Percentiles rank a stretch among this genome's conserved stretches.
These are phyloP conservation scores for Plotosus lineatus DNA, from an alignment of 2,113 vertebrate species.

Conservation along the genomic window DNA sequence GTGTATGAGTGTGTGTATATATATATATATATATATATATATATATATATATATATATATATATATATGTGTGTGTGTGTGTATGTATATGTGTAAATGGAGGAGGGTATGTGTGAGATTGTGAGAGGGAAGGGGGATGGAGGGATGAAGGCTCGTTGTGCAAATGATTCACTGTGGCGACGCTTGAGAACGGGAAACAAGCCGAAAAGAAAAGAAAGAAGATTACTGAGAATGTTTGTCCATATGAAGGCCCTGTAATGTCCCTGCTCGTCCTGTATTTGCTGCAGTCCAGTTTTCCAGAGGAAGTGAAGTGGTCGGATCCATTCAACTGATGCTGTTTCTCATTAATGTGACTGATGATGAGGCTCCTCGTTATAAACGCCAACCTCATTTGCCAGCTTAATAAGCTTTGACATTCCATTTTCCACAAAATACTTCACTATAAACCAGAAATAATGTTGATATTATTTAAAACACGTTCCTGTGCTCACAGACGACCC, in stretches of 20 bases:
- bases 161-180: too few species aligned
- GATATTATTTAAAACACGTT: constrained; percentile 19
- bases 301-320: background rate
- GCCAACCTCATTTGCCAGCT: background rate
- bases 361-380: constrained; percentile 6
- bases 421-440: constrained; percentile 5
- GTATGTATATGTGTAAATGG: too few species aligned
- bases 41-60: too few species aligned
- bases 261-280: background rate
- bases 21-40: too few species aligned
- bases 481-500: background rate
- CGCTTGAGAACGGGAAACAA: too few species aligned
- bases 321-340: background rate
- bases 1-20: too few species aligned
- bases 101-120: too few species aligned
- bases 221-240: background rate
- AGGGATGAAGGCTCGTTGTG: too few species aligned
- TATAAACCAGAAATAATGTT: background rate
- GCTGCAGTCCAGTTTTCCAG: background rate
- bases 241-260: background rate
- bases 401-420: constrained; percentile 1
- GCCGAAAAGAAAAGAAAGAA: too few species aligned
- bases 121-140: too few species aligned
- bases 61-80: too few species aligned
- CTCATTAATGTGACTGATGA: constrained; percentile 19